Base-by-base conservation (phyloP, 2,797 vertebrate species). In the Botia almorhae region DNA sequence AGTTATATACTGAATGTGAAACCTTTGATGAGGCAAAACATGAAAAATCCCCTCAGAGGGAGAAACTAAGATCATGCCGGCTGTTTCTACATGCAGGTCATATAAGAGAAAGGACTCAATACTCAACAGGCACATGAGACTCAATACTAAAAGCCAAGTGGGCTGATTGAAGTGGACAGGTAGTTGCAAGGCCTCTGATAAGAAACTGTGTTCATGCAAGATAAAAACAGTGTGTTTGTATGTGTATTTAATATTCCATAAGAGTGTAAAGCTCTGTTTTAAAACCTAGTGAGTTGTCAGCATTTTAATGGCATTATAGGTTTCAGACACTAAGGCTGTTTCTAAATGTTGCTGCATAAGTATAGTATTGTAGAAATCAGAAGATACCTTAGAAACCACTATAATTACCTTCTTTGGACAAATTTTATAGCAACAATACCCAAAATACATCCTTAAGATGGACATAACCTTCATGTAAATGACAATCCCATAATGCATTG, bases 121-220 rank as follows among this genome's bases (percentile, higher is more conserved):
- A n/a, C n/a, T n/a, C n/a, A n/a, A n/a, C n/a, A 87, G 87, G 88
- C 89, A 90, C 89, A 89, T 93, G 90, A 88, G 89, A 74, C 82
- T 86, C 89, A 91, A 88, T 88, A 69, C 78, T 85, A 89, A 92
- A 90, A 91, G 83, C 88, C 80, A 84, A 88, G 63, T 70, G 85
- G 77, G 88, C 89, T 92, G 93, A 94, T 93, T 92, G 90, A 90
- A 90, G 90, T 92, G 78, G 92, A 94, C 93, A 93, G 91, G 91
- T 93, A 93, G 90, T 91, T 92, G 93, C 89, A 91, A 92, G 90
- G 91, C 91, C 85, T 84, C 78, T 88, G 90, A 89, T 90, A 88
- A 88, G 81, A 87, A 90, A 87, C 85, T 58, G 80, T 88, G 89
- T 89, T 91, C 85, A 85, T 85, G 79, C 85, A 85, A 88, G 88